Evolutionary conservation across 1,140 invertebrate species (phyloP).

Genomic region (Procambarus virginalis): DNA sequence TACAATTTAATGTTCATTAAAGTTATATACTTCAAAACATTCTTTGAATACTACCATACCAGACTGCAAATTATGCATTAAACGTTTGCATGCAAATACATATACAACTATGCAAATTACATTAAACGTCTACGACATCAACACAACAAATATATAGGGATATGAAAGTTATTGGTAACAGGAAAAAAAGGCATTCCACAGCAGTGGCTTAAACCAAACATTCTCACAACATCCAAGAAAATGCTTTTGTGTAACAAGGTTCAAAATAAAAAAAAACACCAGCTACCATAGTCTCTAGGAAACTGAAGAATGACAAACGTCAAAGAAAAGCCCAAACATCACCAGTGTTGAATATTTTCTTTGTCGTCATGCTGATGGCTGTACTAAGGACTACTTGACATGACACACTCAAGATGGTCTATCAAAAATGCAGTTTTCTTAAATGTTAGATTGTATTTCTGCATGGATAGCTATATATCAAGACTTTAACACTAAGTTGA

Average conservation of each 20-base stretch:
- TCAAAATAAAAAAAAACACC: neutral
- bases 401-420: neutral
- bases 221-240: neutral
- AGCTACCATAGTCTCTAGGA: neutral
- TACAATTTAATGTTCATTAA: neutral
- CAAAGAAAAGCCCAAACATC: conserved; percentile 31
- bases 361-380: conserved; percentile 31
- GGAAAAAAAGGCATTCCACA: conserved; percentile 3
- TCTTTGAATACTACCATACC: neutral
- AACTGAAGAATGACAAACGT: neutral
- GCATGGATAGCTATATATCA: too few species aligned
- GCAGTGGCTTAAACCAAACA: neutral
- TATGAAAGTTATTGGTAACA: neutral
- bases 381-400: conserved; percentile 41
- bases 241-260: neutral
- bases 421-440: conserved; percentile 31
- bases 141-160: neutral
- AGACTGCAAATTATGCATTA: neutral
- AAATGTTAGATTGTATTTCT: too few species aligned
- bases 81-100: neutral
- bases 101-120: too few species aligned
- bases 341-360: neutral
- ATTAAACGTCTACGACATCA: neutral
- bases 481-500: too few species aligned
- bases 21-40: too few species aligned